A percentile compares a stretch with the other conserved stretches of the same genome.
Evolutionary conservation across 2,888 invertebrate genomes (phyloP).

Genomic region (Hyposoter dolosus): DNA sequence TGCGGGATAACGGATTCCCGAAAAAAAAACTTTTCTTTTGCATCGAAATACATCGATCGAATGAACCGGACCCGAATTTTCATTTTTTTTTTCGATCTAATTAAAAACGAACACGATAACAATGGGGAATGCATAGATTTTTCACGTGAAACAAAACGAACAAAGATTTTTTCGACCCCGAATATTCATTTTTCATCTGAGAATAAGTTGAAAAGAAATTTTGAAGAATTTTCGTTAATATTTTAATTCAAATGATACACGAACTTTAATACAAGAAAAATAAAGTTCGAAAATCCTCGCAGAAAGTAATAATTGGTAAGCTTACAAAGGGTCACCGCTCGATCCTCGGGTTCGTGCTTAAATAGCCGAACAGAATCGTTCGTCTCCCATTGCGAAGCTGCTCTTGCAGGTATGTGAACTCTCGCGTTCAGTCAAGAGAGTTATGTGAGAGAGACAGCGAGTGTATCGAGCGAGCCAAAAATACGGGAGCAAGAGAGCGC

Average conservation of each 20-base stretch:
- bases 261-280: neutral
- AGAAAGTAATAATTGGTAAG: neutral
- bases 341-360: slow-evolving; percentile 10
- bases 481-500: slow-evolving; percentile 58
- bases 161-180: no score
- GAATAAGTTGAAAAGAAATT: no score
- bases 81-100: neutral
- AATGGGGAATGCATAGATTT: no score
- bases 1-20: slow-evolving; percentile 9
- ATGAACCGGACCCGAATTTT: no score
- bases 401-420: slow-evolving; percentile 9
- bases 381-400: slow-evolving; percentile 9
- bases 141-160: no score
- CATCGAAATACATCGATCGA: neutral
- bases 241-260: neutral
- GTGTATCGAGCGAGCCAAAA: slow-evolving; percentile 67
- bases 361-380: slow-evolving; percentile 17
- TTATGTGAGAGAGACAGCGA: slow-evolving; percentile 49
- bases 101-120: neutral
- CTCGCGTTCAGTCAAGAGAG: slow-evolving; percentile 42
- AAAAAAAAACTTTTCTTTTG: neutral
- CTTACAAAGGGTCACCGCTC: slow-evolving; percentile 10
- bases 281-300: neutral
- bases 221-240: neutral
- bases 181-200: no score